Percentiles rank a stretch among this genome's conserved stretches.
Evolutionary conservation across 2,888 invertebrate genomes (phyloP).

Genomic region (Autographa pulchrina): DNA sequence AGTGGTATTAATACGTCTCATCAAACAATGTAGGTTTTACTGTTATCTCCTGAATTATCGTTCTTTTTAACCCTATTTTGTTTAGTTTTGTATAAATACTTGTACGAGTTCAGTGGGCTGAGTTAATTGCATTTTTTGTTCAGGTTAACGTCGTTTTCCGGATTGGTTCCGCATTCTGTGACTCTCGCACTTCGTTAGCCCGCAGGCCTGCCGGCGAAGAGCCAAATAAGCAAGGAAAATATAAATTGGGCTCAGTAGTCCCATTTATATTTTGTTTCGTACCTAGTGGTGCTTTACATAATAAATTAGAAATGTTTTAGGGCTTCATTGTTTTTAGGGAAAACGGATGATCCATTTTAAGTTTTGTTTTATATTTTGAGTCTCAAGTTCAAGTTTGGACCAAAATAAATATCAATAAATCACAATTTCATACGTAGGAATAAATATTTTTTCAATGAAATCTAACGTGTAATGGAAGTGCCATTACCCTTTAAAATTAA

Average conservation of each 20-base stretch:
- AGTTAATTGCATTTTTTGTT: constrained; percentile 46
- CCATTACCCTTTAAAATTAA: not conserved
- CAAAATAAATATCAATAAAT: not conserved
- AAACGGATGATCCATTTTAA: not conserved
- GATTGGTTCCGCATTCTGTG: constrained; percentile 25
- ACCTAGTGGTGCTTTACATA: not conserved
- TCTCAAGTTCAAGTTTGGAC: not conserved
- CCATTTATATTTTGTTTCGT: constrained; percentile 24
- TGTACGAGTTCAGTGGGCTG: constrained; percentile 18
- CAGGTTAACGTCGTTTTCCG: constrained; percentile 24
- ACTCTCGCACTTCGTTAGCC: constrained; percentile 8
- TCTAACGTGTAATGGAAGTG: not conserved
- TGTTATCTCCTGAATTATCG: constrained; percentile 29
- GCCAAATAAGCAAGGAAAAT: constrained; percentile 3
- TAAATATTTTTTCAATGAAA: too few relatives aligned
- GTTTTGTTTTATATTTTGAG: not conserved
- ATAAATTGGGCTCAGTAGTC: constrained; percentile 8
- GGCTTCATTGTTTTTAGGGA: not conserved
- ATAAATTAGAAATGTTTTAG: constrained; percentile 2
- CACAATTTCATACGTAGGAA: too few relatives aligned
- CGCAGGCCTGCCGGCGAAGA: not conserved
- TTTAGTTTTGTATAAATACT: not conserved
- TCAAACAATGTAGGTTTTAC: constrained; percentile 53
- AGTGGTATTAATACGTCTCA: constrained; percentile 52
- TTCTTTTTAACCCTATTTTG: constrained; percentile 20